Conservation (phyloP, 2,888 invertebrate species). For the Odontothrips loti region DNA sequence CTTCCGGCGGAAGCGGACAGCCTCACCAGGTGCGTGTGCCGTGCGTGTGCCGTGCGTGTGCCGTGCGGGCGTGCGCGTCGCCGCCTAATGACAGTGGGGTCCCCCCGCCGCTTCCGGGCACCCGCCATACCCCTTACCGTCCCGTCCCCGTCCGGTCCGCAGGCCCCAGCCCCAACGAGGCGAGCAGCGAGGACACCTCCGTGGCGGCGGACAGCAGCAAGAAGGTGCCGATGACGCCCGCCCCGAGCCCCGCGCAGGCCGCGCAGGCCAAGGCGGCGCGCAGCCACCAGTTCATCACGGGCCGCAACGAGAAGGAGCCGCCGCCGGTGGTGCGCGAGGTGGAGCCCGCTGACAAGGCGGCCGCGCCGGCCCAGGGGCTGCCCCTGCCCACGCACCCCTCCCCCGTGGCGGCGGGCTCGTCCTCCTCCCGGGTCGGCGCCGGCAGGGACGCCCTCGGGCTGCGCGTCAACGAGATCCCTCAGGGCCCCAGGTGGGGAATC, state of each 20-base stretch:
- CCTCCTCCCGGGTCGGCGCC: background rate
- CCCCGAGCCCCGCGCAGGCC: background rate
- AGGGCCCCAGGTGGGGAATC: background rate
- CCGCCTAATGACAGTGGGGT: too few relatives aligned
- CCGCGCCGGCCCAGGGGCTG: background rate
- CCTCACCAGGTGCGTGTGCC: conserved; percentile 23
- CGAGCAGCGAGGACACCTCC: conserved; percentile 7
- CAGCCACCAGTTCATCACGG: conserved; percentile 18
- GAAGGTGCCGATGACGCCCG: background rate
- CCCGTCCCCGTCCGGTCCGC: background rate
- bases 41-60: background rate
- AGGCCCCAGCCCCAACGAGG: conserved; percentile 12
- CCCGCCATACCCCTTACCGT: background rate
- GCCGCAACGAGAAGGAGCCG: conserved; percentile 23
- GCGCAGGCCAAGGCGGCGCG: conserved; percentile 18
- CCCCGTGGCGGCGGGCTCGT: background rate
- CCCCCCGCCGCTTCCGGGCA: background rate
- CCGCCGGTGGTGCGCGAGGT: conserved; percentile 11
- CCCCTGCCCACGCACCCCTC: background rate
- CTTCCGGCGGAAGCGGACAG: conserved; percentile 4
- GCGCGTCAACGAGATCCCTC: conserved; percentile 15
- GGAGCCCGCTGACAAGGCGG: background rate
- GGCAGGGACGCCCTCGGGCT: conserved; percentile 4
- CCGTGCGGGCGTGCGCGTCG: background rate
- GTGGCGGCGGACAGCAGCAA: conserved; percentile 21